These are phyloP conservation scores for Sebastes glaucus DNA, from an alignment of 2,797 vertebrate genomes.

Conservation along the genomic window DNA sequence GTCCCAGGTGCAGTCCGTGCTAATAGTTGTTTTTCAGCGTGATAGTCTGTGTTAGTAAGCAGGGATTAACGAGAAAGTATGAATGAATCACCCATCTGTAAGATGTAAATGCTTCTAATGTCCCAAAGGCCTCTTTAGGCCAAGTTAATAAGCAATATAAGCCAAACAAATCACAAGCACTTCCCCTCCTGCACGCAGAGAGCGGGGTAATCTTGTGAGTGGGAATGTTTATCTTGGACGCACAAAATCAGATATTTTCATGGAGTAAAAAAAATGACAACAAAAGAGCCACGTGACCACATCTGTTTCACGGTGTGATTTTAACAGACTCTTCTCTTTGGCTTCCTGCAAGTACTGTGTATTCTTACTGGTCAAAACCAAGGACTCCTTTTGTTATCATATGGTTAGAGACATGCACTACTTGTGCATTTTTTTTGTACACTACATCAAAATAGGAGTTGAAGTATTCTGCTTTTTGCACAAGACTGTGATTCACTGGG, in stretches of 20 bases:
- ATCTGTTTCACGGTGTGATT: not conserved
- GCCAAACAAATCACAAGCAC: constrained; percentile 5
- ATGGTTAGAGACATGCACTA: not conserved
- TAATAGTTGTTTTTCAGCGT: not conserved
- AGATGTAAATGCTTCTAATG: not conserved
- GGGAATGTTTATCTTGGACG: constrained; percentile 44
- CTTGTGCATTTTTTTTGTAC: not conserved
- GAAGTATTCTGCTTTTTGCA: not conserved
- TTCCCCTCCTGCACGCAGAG: not conserved
- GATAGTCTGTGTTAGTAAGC: not conserved
- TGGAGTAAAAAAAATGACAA: constrained; percentile 6
- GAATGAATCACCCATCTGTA: not conserved
- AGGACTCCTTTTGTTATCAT: not conserved
- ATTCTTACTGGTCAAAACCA: not conserved
- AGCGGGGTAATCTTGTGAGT: constrained; percentile 23
- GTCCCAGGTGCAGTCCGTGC: not conserved
- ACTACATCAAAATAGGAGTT: not conserved
- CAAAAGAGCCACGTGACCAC: constrained; percentile 20
- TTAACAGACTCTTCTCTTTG: not conserved
- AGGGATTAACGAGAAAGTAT: not conserved
- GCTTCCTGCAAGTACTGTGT: not conserved
- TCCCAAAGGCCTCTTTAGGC: not conserved
- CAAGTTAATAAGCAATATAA: not conserved
- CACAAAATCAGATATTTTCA: constrained; percentile 42
- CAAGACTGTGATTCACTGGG: not conserved